phyloP scores from a whole-genome alignment of 1,140 invertebrate species.

The Lordiphosa clarofinis region DNA sequence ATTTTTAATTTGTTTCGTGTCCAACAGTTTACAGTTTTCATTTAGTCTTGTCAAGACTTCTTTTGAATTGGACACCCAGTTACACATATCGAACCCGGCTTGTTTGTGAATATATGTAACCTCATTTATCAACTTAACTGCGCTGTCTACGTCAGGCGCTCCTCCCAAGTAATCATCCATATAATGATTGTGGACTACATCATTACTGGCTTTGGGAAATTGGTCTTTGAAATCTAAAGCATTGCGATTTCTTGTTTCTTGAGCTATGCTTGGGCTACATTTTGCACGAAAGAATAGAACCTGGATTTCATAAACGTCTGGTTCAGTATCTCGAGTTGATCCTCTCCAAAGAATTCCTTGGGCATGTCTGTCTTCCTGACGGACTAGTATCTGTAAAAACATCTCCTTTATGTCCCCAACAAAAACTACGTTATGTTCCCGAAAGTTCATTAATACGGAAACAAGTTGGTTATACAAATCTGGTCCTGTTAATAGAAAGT shows the following conservation, averaged over 20 bases:
- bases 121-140: constrained; percentile 16
- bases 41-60: constrained; percentile 1
- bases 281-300: no score
- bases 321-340: neutral
- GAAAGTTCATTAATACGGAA: constrained; percentile 16
- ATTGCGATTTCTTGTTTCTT: constrained; percentile 48
- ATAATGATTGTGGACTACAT: no score
- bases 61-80: no score
- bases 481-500: constrained; percentile 23
- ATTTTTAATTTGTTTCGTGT: no score
- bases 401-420: constrained; percentile 17
- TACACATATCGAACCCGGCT: constrained; percentile 1
- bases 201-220: constrained; percentile 34
- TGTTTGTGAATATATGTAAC: constrained; percentile 14
- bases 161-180: constrained; percentile 70
- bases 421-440: constrained; percentile 16
- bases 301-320: constrained; percentile 29
- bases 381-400: constrained; percentile 23
- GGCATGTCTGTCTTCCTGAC: constrained; percentile 3
- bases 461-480: constrained; percentile 18
- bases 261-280: no score
- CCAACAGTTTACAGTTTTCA: no score
- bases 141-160: constrained; percentile 23
- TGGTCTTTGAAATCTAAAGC: constrained; percentile 27
- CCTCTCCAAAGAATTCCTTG: constrained; percentile 19